Evolutionary conservation across 2,797 vertebrate species (phyloP).

Genomic region (Malurus leucopterus): DNA sequence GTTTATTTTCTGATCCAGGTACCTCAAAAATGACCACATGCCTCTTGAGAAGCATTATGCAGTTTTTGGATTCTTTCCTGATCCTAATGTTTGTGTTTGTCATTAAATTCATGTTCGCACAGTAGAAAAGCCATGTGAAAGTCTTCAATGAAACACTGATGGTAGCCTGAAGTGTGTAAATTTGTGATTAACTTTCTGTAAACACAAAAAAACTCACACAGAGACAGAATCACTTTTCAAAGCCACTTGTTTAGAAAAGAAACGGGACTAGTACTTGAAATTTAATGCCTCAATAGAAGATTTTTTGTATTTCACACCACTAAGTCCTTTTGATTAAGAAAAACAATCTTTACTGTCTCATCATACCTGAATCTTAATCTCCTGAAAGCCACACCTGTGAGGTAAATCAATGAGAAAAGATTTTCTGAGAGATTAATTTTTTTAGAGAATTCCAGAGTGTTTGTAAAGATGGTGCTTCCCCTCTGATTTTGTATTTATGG

Average conservation of each 20-base stretch:
- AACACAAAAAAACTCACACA: neutral
- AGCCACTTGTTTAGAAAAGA: neutral
- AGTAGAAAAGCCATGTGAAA: neutral
- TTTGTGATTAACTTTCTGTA: neutral
- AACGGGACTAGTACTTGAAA: neutral
- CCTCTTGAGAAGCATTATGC: neutral
- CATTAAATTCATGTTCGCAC: neutral
- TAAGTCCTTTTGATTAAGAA: neutral
- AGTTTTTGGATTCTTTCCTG: neutral
- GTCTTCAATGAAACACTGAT: neutral
- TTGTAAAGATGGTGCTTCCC: neutral
- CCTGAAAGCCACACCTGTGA: neutral
- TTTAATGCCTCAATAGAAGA: neutral
- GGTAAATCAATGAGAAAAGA: neutral
- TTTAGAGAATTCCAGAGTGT: neutral
- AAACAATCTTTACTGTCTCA: neutral
- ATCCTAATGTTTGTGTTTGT: neutral
- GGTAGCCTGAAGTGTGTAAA: neutral
- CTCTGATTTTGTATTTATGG: neutral
- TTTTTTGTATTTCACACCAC: neutral
- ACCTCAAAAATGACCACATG: neutral
- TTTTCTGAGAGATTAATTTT: neutral
- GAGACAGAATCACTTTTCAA: neutral
- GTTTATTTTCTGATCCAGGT: neutral
- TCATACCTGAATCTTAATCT: neutral